Evolutionary conservation across 1,140 invertebrate species (phyloP).

Genomic region (Dendrolimus punctatus): DNA sequence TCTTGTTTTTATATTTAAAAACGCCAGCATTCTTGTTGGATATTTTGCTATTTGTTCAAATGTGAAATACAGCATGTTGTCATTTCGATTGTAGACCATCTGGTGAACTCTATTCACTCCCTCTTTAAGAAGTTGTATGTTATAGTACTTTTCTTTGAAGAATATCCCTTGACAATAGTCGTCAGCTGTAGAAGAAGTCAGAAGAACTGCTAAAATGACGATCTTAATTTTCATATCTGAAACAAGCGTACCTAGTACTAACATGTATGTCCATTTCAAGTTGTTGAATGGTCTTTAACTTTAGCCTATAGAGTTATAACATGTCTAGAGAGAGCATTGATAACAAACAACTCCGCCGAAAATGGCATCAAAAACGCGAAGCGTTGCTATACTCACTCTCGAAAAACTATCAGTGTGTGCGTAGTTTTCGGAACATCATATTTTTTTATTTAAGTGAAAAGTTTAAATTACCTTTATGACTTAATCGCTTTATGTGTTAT

Average conservation of each 20-base stretch:
- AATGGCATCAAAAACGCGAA: too few species aligned
- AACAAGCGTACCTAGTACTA: constrained; percentile 14
- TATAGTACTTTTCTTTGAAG: constrained; percentile 40
- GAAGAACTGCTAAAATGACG: constrained; percentile 12
- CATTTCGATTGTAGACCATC: constrained; percentile 33
- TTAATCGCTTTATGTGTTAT: too few species aligned
- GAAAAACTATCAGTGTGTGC: too few species aligned
- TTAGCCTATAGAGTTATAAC: too few species aligned
- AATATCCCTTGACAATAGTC: constrained; percentile 37
- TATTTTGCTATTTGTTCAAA: constrained; percentile 31
- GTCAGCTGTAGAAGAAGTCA: constrained; percentile 21
- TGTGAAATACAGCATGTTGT: constrained; percentile 45
- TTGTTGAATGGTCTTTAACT: too few species aligned
- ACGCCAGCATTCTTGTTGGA: constrained; percentile 28
- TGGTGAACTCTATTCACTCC: constrained; percentile 42
- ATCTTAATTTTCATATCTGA: constrained; percentile 19
- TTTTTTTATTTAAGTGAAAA: too few species aligned
- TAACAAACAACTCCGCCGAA: too few species aligned
- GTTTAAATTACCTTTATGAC: too few species aligned
- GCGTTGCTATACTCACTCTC: too few species aligned
- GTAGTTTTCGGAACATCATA: too few species aligned
- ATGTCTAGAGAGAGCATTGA: too few species aligned
- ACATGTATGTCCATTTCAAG: too few species aligned
- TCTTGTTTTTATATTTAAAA: constrained; percentile 27
- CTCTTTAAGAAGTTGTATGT: constrained; percentile 43